Base-by-base conservation (phyloP, 2,888 invertebrate species). In the Anaspis maculata region DNA sequence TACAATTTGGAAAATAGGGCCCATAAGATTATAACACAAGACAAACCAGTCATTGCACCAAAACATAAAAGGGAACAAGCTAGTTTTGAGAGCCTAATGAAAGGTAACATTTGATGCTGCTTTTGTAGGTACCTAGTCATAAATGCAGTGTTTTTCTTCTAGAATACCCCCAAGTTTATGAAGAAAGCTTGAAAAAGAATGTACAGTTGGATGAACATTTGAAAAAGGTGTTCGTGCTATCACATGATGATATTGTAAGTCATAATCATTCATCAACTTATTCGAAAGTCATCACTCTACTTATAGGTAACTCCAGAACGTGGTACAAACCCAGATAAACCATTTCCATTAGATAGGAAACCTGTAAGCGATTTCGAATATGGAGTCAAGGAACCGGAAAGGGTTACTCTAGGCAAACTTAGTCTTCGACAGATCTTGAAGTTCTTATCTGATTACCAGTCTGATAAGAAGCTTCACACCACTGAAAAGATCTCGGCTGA, bases 1-100 rank as follows among this genome's bases (percentile, higher is more conserved):
- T 83, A 78, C 50, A 87, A 88, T 63, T 71, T 83, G 2, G 87
- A 85, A 58, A 79, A 73, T 61, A 75, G 88, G 41, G 85, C 84
- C 14, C 78, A 80, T 50, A 77, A 77, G 50, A 63, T 79, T 12
- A 74, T 89, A 44, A 73, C 77, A 0, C 71, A 70, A 56, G 76
- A 78, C 25, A 64, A 62, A 39, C 69, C 73, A 11, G 66, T 65
- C 19, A 73, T 77, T 15, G 86, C 89, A n/a, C 88, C 88, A 0
- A 72, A 66, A 52, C 75, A 76, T 59, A 70, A 76, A 13, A 64
- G 72, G 1, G 76, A 77, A 43, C 44, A 74, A 24, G 69, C 72
- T 48, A 78, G 80, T 59, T 68, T 80, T 51, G 72, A 83, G 50
- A 69, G 76, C 39, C 66, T 83, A 1, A 60, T 76, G 16, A 70